Conservation (phyloP, 2,888 invertebrate genomes). For the Glaucopsyche alexis region DNA sequence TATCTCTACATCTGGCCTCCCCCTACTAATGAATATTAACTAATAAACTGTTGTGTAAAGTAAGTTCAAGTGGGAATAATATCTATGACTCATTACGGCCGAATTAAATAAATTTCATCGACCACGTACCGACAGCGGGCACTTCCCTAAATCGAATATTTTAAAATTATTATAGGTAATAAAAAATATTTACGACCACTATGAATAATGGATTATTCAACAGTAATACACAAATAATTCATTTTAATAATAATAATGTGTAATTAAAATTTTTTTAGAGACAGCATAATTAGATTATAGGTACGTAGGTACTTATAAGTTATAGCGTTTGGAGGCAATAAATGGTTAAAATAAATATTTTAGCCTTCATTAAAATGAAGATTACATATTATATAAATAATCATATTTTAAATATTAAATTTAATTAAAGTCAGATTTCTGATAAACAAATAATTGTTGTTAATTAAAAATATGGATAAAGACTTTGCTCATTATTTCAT, state of each 20-base stretch:
- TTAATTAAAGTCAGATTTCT: slow-evolving; percentile 20
- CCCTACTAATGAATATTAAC: slow-evolving; percentile 75
- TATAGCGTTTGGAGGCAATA: slow-evolving; percentile 9
- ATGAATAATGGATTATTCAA: slow-evolving; percentile 7
- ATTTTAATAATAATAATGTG: slow-evolving; percentile 10
- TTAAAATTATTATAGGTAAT: slow-evolving; percentile 12
- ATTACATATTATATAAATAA: not conserved
- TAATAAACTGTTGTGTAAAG: slow-evolving; percentile 60
- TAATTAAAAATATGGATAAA: slow-evolving; percentile 25
- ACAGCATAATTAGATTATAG: slow-evolving; percentile 1
- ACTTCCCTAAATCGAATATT: slow-evolving; percentile 19
- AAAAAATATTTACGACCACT: slow-evolving; percentile 3
- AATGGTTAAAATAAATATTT: slow-evolving; percentile 14
- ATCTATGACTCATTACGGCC: slow-evolving; percentile 60
- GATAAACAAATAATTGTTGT: slow-evolving; percentile 15
- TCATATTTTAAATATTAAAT: slow-evolving; percentile 13
- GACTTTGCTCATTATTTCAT: slow-evolving; percentile 30
- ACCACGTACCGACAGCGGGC: slow-evolving; percentile 22
- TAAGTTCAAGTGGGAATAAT: slow-evolving; percentile 56
- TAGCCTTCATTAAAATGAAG: slow-evolving; percentile 2
- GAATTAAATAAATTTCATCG: slow-evolving; percentile 26
- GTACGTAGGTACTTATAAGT: not conserved
- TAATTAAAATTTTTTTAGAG: not conserved
- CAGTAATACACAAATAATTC: not conserved
- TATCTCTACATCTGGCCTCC: slow-evolving; percentile 68